Conservation (phyloP, 2,888 invertebrate species). For the Catotricha subobsoleta region DNA sequence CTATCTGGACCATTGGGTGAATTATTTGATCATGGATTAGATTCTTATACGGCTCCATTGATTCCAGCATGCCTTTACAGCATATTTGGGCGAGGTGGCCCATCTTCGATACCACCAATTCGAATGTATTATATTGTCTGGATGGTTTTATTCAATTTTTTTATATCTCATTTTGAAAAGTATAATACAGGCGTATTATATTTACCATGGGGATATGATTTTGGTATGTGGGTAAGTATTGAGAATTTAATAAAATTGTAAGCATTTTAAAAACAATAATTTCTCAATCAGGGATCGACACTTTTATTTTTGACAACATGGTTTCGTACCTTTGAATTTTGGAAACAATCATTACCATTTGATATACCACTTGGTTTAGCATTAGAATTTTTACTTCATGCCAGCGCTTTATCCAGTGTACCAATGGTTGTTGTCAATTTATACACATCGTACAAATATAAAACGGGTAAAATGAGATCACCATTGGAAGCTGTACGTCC, state of each 20-base stretch:
- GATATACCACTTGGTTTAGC: slow-evolving; percentile 56
- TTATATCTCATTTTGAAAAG: slow-evolving; percentile 97
- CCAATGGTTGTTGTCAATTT: slow-evolving; percentile 85
- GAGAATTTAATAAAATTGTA: no score
- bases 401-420: slow-evolving; percentile 71
- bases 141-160: slow-evolving; percentile 89
- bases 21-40: slow-evolving; percentile 95
- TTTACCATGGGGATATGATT: slow-evolving; percentile 97
- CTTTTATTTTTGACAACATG: slow-evolving; percentile 37
- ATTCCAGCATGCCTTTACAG: slow-evolving; percentile 90
- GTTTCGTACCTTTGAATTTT: slow-evolving; percentile 57
- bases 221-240: slow-evolving; percentile 95
- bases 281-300: slow-evolving; percentile 38
- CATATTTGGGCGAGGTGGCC: slow-evolving; percentile 65
- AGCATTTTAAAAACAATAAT: no score
- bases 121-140: slow-evolving; percentile 80
- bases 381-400: slow-evolving; percentile 71
- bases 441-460: slow-evolving; percentile 71
- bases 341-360: slow-evolving; percentile 62
- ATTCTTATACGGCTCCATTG: slow-evolving; percentile 88
- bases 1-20: slow-evolving; percentile 92
- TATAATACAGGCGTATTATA: slow-evolving; percentile 93
- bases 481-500: slow-evolving; percentile 74
- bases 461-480: slow-evolving; percentile 70
- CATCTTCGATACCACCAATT: slow-evolving; percentile 51